phyloP scores from a whole-genome alignment of 2,797 vertebrate species.

The Falco novaeseelandiae region DNA sequence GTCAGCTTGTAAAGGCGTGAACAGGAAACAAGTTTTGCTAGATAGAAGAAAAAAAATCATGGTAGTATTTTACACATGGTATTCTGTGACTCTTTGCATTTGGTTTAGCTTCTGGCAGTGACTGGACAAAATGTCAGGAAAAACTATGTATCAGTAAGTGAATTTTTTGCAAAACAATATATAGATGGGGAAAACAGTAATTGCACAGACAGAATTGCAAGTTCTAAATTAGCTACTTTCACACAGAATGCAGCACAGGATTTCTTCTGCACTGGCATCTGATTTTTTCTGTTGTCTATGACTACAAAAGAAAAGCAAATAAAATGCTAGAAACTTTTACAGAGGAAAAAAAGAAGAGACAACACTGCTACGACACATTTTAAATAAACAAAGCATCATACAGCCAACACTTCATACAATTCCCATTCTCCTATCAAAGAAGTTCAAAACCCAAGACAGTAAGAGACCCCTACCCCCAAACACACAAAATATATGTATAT shows the following conservation, averaged over 20 bases:
- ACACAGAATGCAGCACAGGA: neutral
- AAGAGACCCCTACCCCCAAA: neutral
- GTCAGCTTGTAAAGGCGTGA: neutral
- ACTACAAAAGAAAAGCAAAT: neutral
- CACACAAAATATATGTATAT: neutral
- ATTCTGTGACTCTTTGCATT: neutral
- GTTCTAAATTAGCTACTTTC: neutral
- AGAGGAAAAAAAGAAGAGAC: neutral
- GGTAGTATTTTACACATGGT: neutral
- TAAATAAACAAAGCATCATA: neutral
- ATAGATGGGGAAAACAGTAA: neutral
- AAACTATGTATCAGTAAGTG: neutral
- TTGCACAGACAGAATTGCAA: neutral
- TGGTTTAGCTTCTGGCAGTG: neutral
- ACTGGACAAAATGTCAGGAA: neutral
- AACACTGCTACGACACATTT: neutral
- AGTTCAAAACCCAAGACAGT: neutral
- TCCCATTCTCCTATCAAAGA: neutral
- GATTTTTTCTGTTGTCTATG: neutral
- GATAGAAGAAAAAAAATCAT: neutral
- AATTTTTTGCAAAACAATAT: neutral
- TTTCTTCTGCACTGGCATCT: neutral
- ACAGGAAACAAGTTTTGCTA: neutral
- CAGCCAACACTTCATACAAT: neutral
- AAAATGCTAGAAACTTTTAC: neutral